phyloP scores from a whole-genome alignment of 2,888 invertebrate genomes.

The Bimastos eiseni region DNA sequence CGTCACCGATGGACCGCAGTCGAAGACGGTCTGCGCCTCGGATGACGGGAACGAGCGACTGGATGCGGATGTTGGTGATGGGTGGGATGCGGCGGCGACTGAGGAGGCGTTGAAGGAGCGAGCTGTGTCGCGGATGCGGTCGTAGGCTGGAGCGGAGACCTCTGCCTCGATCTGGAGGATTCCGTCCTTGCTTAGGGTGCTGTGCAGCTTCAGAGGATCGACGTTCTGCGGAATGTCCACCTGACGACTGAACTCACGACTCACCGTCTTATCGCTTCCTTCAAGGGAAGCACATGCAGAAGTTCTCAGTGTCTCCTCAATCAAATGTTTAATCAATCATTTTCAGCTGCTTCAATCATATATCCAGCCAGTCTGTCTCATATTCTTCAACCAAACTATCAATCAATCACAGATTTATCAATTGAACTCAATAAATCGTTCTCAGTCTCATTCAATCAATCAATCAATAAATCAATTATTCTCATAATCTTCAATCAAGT shows the following conservation, averaged over 20 bases:
- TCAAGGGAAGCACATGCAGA: not conserved
- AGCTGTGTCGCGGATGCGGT: constrained; percentile 38
- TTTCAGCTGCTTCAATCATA: no score
- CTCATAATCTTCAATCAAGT: no score
- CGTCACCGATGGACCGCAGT: constrained; percentile 51
- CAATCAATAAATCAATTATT: no score
- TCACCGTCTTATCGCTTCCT: constrained; percentile 41
- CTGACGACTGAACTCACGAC: constrained; percentile 45
- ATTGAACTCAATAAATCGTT: no score
- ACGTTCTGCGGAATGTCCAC: constrained; percentile 46
- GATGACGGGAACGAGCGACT: not conserved
- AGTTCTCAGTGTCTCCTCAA: not conserved
- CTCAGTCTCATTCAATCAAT: no score
- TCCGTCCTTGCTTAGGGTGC: constrained; percentile 47
- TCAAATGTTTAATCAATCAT: no score
- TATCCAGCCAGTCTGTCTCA: no score
- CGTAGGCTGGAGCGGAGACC: constrained; percentile 43
- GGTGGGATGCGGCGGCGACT: not conserved
- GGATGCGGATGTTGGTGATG: constrained; percentile 18
- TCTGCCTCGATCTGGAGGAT: constrained; percentile 44
- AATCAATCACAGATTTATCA: no score
- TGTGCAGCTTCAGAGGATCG: constrained; percentile 40
- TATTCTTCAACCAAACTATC: no score
- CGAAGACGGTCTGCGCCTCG: not conserved
- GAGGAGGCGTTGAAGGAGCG: not conserved